Conservation (phyloP, 2,113 vertebrate species). For the Trochalopteron elliotii region DNA sequence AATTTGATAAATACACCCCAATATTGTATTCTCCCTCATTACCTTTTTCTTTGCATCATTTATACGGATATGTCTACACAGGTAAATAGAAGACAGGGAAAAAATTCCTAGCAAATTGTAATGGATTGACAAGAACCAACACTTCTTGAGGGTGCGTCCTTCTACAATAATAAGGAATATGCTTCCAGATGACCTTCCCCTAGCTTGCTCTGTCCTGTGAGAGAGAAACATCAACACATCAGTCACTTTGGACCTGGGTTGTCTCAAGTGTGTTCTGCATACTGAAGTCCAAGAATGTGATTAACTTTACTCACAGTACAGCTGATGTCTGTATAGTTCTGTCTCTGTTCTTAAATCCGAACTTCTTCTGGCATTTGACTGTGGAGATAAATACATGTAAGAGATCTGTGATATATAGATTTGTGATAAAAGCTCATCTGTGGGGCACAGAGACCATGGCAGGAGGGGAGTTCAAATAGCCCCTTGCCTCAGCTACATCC, state of each 20-base stretch:
- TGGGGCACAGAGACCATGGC: not conserved
- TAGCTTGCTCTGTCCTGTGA: not conserved
- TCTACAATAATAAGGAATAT: not conserved
- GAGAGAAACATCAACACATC: not conserved
- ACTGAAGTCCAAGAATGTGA: not conserved
- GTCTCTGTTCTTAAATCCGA: not conserved
- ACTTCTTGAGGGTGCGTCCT: rapidly evolving
- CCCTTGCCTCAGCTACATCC: rapidly evolving
- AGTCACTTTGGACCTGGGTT: not conserved
- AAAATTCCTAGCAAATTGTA: not conserved
- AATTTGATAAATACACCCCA: not conserved
- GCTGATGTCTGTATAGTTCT: not conserved
- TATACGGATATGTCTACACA: not conserved
- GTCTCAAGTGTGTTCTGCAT: not conserved
- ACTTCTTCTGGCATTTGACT: not conserved
- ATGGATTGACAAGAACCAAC: not conserved
- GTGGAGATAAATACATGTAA: not conserved
- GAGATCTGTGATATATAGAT: not conserved
- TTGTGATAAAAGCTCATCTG: not conserved
- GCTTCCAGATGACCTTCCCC: not conserved
- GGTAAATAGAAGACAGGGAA: not conserved
- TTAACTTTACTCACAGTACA: not conserved
- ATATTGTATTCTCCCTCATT: not conserved
- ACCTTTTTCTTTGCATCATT: not conserved
- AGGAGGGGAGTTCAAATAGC: not conserved